Evolutionary conservation across 1,140 invertebrate genomes (phyloP).

Genomic region (Akabosia matsudoensis): DNA sequence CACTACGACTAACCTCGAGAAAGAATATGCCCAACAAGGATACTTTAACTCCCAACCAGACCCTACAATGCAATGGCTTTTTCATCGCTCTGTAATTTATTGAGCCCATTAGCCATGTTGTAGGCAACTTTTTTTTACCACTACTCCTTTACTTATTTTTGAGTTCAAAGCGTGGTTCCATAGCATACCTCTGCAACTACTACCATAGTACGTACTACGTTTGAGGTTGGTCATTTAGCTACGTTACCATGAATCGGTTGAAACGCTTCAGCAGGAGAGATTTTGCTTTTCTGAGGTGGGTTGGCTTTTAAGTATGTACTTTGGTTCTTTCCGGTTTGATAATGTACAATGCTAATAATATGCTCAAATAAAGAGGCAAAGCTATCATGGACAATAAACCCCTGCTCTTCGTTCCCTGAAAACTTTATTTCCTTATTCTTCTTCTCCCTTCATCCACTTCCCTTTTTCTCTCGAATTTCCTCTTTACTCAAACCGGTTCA

Average conservation of each 20-base stretch:
- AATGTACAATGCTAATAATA: background rate
- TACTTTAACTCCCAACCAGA: too few relatives aligned
- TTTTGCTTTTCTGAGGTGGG: background rate
- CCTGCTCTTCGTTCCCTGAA: background rate
- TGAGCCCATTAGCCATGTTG: constrained; percentile 44
- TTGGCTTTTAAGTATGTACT: constrained; percentile 18
- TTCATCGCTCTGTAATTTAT: constrained; percentile 45
- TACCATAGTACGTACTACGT: too few relatives aligned
- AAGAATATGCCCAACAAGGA: too few relatives aligned
- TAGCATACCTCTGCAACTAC: too few relatives aligned
- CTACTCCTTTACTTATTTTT: constrained; percentile 25
- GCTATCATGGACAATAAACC: background rate
- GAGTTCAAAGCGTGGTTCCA: too few relatives aligned
- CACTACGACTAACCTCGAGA: too few relatives aligned
- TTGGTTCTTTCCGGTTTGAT: constrained; percentile 4
- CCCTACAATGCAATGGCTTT: constrained; percentile 39
- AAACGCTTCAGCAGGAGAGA: too few relatives aligned
- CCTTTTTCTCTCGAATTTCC: constrained; percentile 2
- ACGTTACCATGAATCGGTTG: too few relatives aligned
- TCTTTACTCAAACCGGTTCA: too few relatives aligned
- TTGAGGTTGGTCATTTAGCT: too few relatives aligned
- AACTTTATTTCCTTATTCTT: constrained; percentile 1
- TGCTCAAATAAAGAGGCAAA: background rate
- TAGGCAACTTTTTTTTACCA: constrained; percentile 26
- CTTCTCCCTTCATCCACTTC: background rate